A percentile compares a stretch with the other conserved stretches of the same genome.
phyloP scores from a whole-genome alignment of 2,888 invertebrate species.

The Andrena camellia region DNA sequence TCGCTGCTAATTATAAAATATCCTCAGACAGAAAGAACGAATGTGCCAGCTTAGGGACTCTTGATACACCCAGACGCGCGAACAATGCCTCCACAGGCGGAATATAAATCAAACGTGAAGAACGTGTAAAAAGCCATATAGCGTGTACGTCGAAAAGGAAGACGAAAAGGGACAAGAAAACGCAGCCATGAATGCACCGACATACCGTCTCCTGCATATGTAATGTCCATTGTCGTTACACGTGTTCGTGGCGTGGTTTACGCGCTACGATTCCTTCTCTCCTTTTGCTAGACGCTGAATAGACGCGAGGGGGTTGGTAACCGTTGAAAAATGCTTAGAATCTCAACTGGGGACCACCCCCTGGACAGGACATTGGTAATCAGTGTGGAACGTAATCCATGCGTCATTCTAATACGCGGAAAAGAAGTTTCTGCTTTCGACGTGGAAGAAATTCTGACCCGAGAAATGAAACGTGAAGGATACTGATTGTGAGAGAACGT shows the following conservation, averaged over 20 bases:
- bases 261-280: conserved; percentile 30
- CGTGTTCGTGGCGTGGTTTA: conserved; percentile 70
- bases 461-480: background rate
- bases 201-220: conserved; percentile 74
- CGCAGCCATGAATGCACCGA: conserved; percentile 68
- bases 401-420: conserved; percentile 17
- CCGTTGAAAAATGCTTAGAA: conserved; percentile 23
- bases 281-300: conserved; percentile 23
- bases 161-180: conserved; percentile 50
- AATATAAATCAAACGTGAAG: conserved; percentile 52
- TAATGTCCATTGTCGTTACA: conserved; percentile 75
- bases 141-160: conserved; percentile 28
- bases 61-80: conserved; percentile 20
- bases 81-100: conserved; percentile 41
- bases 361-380: background rate
- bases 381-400: conserved; percentile 18
- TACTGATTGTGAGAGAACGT: background rate
- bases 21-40: conserved; percentile 5
- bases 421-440: background rate
- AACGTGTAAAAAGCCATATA: conserved; percentile 40
- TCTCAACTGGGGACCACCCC: conserved; percentile 2
- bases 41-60: background rate
- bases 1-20: conserved; percentile 32
- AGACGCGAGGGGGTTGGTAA: conserved; percentile 1
- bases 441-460: background rate